phyloP scores from a whole-genome alignment of 2,797 vertebrate genomes.

The Mionectes olivaceus region DNA sequence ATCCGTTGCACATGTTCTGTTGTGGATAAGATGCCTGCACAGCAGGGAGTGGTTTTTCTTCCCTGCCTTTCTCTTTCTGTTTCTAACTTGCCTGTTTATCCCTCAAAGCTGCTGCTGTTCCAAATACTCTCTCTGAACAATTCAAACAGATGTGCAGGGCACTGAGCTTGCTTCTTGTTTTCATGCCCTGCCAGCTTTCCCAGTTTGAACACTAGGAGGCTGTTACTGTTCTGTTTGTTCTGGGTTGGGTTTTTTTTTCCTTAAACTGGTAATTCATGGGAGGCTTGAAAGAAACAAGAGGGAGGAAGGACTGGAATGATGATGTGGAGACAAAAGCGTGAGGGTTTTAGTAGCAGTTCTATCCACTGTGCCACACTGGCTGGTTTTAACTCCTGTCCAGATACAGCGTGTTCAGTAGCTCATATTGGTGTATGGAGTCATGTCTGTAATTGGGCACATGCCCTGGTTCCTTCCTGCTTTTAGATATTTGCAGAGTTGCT shows the following conservation, averaged over 20 bases:
- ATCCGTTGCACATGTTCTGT: background rate
- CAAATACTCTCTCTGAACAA: background rate
- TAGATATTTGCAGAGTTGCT: background rate
- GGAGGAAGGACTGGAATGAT: background rate
- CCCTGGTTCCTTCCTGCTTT: background rate
- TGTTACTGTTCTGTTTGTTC: background rate
- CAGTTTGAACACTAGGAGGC: background rate
- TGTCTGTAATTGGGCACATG: background rate
- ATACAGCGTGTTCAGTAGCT: background rate
- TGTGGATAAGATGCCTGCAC: background rate
- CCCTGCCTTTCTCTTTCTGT: background rate
- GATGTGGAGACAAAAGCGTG: background rate
- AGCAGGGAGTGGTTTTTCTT: background rate
- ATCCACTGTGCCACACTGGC: fast-evolving
- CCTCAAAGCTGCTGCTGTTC: constrained; percentile 4
- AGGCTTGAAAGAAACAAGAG: background rate
- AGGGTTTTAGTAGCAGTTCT: background rate
- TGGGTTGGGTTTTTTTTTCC: background rate
- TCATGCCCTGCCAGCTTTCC: background rate
- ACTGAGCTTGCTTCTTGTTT: background rate
- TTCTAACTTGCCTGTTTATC: background rate
- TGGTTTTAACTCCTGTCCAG: background rate
- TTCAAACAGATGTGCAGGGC: background rate
- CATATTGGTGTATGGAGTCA: background rate
- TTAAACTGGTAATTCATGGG: background rate